phyloP scores from a whole-genome alignment of 92 coral and sea anemone genomes.

The Plumapathes pennacea region DNA sequence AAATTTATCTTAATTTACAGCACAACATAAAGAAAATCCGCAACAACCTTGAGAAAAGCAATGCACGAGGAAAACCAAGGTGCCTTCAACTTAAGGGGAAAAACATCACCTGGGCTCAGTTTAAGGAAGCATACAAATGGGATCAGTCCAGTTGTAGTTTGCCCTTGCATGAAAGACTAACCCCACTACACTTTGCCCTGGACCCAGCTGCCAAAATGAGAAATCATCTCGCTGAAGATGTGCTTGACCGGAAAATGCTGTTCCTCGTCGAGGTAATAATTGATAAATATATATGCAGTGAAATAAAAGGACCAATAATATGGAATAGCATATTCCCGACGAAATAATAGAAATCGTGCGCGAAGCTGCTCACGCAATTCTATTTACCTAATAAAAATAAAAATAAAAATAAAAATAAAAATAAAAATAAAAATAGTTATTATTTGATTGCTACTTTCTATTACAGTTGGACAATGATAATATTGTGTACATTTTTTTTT shows the following conservation, averaged over 20 bases:
- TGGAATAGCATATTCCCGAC: no score
- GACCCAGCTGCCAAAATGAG: slow-evolving; percentile 60
- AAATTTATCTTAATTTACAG: slow-evolving; percentile 6
- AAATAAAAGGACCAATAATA: no score
- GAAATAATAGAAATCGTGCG: no score
- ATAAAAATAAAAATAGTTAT: no score
- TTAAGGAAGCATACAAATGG: slow-evolving; percentile 11
- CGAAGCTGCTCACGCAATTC: no score
- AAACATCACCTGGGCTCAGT: slow-evolving; percentile 17
- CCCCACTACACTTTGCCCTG: slow-evolving; percentile 41
- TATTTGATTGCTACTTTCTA: no score
- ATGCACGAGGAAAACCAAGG: slow-evolving; percentile 15
- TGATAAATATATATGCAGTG: no score
- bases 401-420: neutral
- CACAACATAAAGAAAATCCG: slow-evolving; percentile 59
- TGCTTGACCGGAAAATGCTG: slow-evolving; percentile 46
- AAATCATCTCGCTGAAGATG: slow-evolving; percentile 49
- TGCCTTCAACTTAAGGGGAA: slow-evolving; percentile 13
- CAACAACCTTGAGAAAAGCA: slow-evolving; percentile 49
- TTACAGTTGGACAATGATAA: no score
- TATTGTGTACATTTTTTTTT: neutral
- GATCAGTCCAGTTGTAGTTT: slow-evolving; percentile 12
- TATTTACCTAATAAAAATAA: neutral
- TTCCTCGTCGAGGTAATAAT: slow-evolving; percentile 28
- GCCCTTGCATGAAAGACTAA: slow-evolving; percentile 45